These are phyloP conservation scores for Silvanus unidentatus DNA, from an alignment of 2,888 invertebrate species.

Conservation along the genomic window DNA sequence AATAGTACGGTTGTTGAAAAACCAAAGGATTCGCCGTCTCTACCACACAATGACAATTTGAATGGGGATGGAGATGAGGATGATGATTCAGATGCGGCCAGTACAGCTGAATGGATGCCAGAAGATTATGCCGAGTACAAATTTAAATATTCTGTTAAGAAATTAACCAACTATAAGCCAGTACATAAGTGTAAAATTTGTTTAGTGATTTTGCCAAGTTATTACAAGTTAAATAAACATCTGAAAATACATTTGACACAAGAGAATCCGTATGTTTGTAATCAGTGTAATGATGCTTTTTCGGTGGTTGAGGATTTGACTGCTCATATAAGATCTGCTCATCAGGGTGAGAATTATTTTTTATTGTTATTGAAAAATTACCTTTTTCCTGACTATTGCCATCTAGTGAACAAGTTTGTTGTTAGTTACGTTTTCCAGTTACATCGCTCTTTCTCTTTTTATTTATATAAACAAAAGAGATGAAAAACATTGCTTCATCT, in stretches of 20 bases:
- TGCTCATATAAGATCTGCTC: constrained; percentile 35
- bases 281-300: constrained; percentile 29
- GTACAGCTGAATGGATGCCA: constrained; percentile 29
- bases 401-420: no score
- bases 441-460: no score
- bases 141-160: constrained; percentile 23
- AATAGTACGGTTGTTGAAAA: no score
- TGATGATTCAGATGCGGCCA: constrained; percentile 21
- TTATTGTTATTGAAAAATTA: neutral
- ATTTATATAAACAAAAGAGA: no score
- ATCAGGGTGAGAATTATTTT: constrained; percentile 29
- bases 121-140: constrained; percentile 32
- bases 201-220: constrained; percentile 30
- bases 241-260: constrained; percentile 27
- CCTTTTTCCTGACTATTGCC: no score
- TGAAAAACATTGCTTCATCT: no score
- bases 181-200: constrained; percentile 39
- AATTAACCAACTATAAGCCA: constrained; percentile 21
- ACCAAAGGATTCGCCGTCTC: no score
- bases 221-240: constrained; percentile 33
- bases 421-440: no score
- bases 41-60: no score
- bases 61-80: no score
- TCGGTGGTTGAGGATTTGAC: constrained; percentile 32
- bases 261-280: constrained; percentile 35